These are phyloP conservation scores for Diprion similis DNA, from an alignment of 1,140 invertebrate genomes.

Conservation along the genomic window DNA sequence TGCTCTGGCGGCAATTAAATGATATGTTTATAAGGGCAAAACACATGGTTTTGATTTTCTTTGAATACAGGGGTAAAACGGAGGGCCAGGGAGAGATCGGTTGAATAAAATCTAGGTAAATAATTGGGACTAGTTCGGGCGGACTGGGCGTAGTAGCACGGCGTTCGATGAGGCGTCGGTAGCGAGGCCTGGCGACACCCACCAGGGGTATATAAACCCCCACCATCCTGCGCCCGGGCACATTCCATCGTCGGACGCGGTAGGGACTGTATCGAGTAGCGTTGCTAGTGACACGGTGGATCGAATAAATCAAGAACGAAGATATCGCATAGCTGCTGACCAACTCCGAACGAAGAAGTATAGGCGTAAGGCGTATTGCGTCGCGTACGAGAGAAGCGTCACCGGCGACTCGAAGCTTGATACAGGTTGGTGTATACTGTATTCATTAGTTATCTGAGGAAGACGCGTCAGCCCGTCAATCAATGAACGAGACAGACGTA, in stretches of 20 bases:
- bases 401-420: slow-evolving; percentile 32
- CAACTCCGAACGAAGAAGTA: not conserved
- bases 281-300: not conserved
- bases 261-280: slow-evolving; percentile 32
- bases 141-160: slow-evolving; percentile 36
- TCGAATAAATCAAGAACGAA: not conserved
- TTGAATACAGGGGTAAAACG: too few relatives aligned
- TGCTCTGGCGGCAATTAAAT: too few relatives aligned
- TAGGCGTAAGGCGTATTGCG: not conserved
- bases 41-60: too few relatives aligned
- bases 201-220: slow-evolving; percentile 36
- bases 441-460: slow-evolving; percentile 24
- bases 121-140: slow-evolving; percentile 42
- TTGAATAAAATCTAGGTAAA: not conserved
- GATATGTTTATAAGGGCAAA: too few relatives aligned
- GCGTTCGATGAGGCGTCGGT: not conserved
- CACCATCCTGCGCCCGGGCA: not conserved
- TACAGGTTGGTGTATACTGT: slow-evolving; percentile 51
- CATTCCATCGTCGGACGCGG: slow-evolving; percentile 32
- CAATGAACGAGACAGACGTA: not conserved
- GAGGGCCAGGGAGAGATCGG: too few relatives aligned
- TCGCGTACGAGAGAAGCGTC: slow-evolving; percentile 31
- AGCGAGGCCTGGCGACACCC: not conserved
- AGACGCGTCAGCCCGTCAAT: slow-evolving; percentile 10
- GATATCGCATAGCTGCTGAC: not conserved